phyloP scores from a whole-genome alignment of 2,888 invertebrate species.

The Dolomedes plantarius region DNA sequence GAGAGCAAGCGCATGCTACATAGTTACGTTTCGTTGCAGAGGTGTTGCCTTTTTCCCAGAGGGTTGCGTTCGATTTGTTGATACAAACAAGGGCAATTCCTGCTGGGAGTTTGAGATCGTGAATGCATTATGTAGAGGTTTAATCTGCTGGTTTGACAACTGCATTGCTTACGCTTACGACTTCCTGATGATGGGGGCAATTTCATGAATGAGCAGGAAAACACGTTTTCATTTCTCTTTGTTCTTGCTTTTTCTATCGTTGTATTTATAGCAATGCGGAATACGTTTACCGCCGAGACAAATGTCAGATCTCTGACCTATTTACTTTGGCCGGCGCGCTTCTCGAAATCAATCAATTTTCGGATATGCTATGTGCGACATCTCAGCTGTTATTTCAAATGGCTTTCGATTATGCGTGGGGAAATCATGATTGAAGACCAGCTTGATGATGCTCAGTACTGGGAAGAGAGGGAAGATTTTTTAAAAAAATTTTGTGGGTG shows the following conservation, averaged over 20 bases:
- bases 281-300: neutral
- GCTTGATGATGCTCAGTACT: no score
- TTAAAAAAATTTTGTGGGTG: no score
- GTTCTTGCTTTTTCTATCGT: neutral
- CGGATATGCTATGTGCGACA: no score
- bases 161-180: neutral
- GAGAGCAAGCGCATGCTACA: no score
- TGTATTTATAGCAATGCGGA: neutral
- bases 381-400: no score
- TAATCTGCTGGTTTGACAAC: neutral
- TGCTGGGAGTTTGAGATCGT: neutral
- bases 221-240: constrained; percentile 8
- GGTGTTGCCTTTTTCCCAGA: no score
- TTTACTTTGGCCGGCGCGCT: neutral
- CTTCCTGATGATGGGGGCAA: neutral
- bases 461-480: no score
- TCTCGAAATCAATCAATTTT: neutral
- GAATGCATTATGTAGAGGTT: neutral
- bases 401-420: no score
- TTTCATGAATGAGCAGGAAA: constrained; percentile 1
- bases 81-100: no score
- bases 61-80: no score
- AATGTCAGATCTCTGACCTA: neutral
- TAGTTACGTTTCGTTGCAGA: no score
- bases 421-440: no score